phyloP scores from a whole-genome alignment of 2,888 invertebrate species.

The Spilosoma lubricipeda region DNA sequence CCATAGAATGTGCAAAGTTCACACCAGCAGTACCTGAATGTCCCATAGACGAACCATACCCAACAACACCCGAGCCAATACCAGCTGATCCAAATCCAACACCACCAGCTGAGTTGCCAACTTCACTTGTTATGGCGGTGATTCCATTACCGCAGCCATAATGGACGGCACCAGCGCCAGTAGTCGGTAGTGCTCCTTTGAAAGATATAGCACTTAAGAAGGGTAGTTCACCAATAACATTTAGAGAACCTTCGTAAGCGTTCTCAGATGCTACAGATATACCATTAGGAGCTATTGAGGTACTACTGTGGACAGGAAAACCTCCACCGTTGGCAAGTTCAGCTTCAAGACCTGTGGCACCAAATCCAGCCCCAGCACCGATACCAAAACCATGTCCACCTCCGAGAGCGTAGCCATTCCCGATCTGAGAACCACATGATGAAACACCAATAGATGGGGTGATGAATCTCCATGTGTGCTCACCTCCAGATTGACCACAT shows the following conservation, averaged over 20 bases:
- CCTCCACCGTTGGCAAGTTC: constrained; percentile 41
- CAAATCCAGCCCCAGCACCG: background rate
- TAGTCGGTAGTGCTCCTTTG: constrained; percentile 52
- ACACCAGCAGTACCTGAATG: background rate
- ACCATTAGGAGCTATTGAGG: constrained; percentile 40
- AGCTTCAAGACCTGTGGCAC: constrained; percentile 46
- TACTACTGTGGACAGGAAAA: constrained; percentile 17
- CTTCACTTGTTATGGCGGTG: constrained; percentile 16
- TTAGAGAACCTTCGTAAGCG: constrained; percentile 49
- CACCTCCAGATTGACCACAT: background rate
- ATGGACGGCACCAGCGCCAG: constrained; percentile 50
- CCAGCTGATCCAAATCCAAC: background rate
- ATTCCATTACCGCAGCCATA: constrained; percentile 52
- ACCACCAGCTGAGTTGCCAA: background rate
- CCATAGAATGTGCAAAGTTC: background rate
- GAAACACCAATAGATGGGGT: background rate
- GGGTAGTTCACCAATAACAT: constrained; percentile 55
- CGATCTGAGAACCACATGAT: background rate
- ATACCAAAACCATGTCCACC: background rate
- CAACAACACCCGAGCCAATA: background rate
- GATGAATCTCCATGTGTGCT: background rate
- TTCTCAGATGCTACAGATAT: constrained; percentile 59
- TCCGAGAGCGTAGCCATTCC: background rate
- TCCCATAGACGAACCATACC: background rate
- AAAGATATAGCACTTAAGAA: constrained; percentile 55